Conservation (phyloP, 2,888 invertebrate genomes). For the Drosophila histrio region DNA sequence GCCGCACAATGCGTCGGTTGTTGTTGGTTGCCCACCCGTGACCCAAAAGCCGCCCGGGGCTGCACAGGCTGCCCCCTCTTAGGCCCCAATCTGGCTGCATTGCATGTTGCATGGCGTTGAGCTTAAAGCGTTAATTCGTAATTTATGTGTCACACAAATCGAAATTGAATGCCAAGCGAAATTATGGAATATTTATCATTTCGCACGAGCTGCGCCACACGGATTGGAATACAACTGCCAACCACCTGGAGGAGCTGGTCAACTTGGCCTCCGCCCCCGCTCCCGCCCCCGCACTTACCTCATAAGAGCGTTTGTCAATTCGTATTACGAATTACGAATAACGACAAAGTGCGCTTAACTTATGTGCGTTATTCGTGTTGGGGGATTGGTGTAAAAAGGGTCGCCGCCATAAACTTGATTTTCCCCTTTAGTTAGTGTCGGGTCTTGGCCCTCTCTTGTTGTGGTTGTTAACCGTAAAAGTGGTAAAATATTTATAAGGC, state of each 20-base stretch:
- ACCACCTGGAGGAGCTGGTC: constrained; percentile 18
- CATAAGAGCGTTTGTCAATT: constrained; percentile 77
- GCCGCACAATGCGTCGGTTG: constrained; percentile 36
- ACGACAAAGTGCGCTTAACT: constrained; percentile 80
- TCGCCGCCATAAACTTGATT: constrained; percentile 67
- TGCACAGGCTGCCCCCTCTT: not conserved
- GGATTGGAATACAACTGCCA: constrained; percentile 14
- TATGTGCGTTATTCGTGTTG: constrained; percentile 50
- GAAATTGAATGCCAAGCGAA: constrained; percentile 84
- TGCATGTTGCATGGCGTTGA: constrained; percentile 48
- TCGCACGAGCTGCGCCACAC: constrained; percentile 58
- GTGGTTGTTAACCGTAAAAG: constrained; percentile 71
- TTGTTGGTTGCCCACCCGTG: constrained; percentile 48
- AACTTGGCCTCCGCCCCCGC: constrained; percentile 4
- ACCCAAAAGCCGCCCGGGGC: constrained; percentile 42
- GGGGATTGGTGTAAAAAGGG: constrained; percentile 52
- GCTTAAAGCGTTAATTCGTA: constrained; percentile 85
- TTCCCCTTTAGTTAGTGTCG: constrained; percentile 30
- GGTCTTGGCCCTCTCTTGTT: constrained; percentile 40
- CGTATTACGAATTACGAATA: constrained; percentile 82
- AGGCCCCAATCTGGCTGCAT: constrained; percentile 9
- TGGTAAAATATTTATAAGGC: constrained; percentile 74
- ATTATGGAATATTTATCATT: constrained; percentile 85
- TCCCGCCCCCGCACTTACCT: not conserved
- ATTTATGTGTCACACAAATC: constrained; percentile 84